Base-by-base conservation (phyloP, 2,797 vertebrate genomes). In the Microctenopoma stevenorrisi region DNA sequence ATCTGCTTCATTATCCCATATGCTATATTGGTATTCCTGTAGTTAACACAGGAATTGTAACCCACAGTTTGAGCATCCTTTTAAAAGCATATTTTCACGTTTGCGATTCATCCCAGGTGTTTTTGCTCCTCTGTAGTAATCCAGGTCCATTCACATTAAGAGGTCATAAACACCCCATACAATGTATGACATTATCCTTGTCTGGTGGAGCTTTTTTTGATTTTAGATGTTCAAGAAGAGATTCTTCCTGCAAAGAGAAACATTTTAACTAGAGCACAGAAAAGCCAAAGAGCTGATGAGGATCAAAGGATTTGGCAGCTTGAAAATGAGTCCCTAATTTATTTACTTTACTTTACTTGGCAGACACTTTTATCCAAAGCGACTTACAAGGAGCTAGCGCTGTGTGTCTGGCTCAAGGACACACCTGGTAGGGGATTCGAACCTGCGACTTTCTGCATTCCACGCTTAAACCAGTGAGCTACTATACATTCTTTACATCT, bases 171-270 rank as follows among this genome's bases (percentile, higher is more conserved):
- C 0, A 7, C 3, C 25, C 35, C 1, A 30, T 25, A 47, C 37
- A 62, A 5, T n/a, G 16, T n/a, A 4, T 1, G 5, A 37, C 22
- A 11, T 0, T 0, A 4, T 3, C 13, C 22, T 1, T 4, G 33
- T 0, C 4, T 9, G 12, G 3, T n/a, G 60, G 30, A 9, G 9
- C 0, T 14, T 40, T 38, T 7, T 43, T 1, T 42, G 22, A 22
- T 22, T 77, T 53, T 4, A 91, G 65, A 16, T 0, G 2, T 14
- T 58, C 47, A 10, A 2, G 44, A 3, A 88, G 26, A 58, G 0
- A 0, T 12, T 79, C 8, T 33, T 69, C 81, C 90, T 91, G 68
- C 16, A 68, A 69, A 60, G 30, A 71, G 7, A 72, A 64, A 57
- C 30, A 46, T 0, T 22, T 60, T n/a, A 38, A 3, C 30, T 3